These are phyloP conservation scores for Phoxinus dragarum DNA, from an alignment of 2,797 vertebrate species.

Conservation along the genomic window DNA sequence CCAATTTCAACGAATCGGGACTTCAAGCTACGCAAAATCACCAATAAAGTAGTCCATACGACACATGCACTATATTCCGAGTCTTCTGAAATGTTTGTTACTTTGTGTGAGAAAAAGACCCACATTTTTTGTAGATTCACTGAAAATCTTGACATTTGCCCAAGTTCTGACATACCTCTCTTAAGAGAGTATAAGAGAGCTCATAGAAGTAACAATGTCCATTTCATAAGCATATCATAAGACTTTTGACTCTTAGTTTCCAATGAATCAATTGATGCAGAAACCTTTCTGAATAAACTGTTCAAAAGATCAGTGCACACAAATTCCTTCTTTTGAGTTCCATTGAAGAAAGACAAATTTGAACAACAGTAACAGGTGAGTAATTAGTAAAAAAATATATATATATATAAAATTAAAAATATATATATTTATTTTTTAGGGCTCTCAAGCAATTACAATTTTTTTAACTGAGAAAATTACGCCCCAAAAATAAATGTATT, in stretches of 20 bases:
- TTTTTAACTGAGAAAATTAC: too few species aligned
- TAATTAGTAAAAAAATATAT: neutral
- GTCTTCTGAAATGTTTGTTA: neutral
- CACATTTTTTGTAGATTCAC: neutral
- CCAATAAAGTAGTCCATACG: neutral
- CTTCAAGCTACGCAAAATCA: neutral
- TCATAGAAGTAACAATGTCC: neutral
- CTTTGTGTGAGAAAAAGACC: neutral
- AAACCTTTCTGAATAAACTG: neutral
- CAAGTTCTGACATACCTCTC: neutral
- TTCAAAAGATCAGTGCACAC: neutral
- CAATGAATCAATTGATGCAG: neutral
- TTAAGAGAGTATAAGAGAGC: neutral
- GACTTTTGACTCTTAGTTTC: neutral
- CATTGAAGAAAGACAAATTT: neutral
- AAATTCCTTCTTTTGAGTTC: neutral
- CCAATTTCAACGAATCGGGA: neutral
- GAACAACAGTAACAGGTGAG: neutral
- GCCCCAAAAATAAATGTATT: too few species aligned
- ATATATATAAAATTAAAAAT: too few species aligned
- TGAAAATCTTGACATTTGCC: neutral
- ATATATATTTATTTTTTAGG: too few species aligned
- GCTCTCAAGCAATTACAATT: too few species aligned
- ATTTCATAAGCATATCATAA: neutral
- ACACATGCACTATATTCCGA: neutral